Conservation (phyloP, 2,113 vertebrate genomes). For the Leucopsar rothschildi region DNA sequence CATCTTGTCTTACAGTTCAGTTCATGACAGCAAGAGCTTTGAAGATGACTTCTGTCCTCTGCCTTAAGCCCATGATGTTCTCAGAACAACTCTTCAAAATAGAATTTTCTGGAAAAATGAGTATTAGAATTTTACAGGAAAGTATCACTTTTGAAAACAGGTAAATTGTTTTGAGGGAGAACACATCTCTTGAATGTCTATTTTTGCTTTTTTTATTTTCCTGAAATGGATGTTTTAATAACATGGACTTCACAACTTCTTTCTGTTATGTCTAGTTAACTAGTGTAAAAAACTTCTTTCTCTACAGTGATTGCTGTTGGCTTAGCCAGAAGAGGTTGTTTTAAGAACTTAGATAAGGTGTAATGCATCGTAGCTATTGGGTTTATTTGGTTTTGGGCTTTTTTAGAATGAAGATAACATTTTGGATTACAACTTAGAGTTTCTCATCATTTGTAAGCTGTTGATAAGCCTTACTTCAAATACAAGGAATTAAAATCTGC, state of each 20-base stretch:
- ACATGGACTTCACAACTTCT: neutral
- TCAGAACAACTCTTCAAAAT: neutral
- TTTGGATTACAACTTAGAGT: neutral
- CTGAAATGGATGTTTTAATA: neutral
- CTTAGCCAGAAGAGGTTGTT: neutral
- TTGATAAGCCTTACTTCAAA: neutral
- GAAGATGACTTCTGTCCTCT: neutral
- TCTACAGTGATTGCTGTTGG: neutral
- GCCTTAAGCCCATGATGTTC: neutral
- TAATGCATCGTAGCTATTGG: neutral
- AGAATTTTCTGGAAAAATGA: neutral
- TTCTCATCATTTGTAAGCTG: neutral
- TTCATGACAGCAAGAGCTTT: neutral
- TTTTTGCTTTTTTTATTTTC: neutral
- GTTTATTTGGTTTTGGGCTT: neutral
- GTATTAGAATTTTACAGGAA: neutral
- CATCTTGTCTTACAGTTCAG: neutral
- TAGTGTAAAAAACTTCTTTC: neutral
- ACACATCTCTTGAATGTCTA: rapidly evolving
- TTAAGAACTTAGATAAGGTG: neutral
- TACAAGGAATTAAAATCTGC: neutral
- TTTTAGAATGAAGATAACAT: neutral
- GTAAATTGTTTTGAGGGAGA: neutral
- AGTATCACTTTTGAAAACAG: neutral
- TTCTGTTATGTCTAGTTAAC: neutral